Base-by-base conservation (phyloP, 2,113 vertebrate species). In the Trichomycterus rosablanca region DNA sequence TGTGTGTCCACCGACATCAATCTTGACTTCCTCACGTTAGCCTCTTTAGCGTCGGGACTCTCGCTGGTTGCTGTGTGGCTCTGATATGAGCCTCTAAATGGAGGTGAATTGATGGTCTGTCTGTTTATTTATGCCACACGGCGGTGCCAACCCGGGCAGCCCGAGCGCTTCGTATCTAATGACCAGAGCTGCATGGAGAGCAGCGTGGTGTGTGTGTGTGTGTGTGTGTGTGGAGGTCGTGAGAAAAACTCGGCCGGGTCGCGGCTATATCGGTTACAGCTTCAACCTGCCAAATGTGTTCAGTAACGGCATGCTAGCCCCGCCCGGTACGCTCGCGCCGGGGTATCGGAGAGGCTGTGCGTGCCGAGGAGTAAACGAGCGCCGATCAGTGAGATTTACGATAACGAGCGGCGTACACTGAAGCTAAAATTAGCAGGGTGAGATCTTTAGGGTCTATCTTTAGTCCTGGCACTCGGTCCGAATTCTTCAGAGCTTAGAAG, bases 211-310 rank as follows among this genome's bases (percentile, higher is more conserved):
- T 14, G 20, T 39, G 50, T 66, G 26, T 50, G 16, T 49, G 45
- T 28, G 42, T 45, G 50, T 46, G 26, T 46, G 34, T 49, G 45
- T 68, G 16, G 65, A 75, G 63, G 66, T 75, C 50, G 75, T 79
- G 75, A 22, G 68, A 80, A 70, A 63, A 56, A n/a, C 5, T 39
- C n/a, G 55, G 30, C 22, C 61, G 22, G 3, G 14, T 14, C 59
- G 15, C 69, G 60, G 67, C 68, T 44, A 66, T 70, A 67, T 76
- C 55, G 23, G 76, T 78, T 63, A 66, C 57, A 23, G 57, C 59
- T 56, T 66, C 57, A 72, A 67, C 22, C 49, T 67, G 70, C 67
- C 69, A 66, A 68, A 54, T 37, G 40, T 44, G 49, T 62, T 62
- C 14, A 11, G 18, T 28, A 40, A 50, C 53, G 49, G 32, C 28